phyloP scores from a whole-genome alignment of 2,888 invertebrate species.

The Phlogophora meticulosa region DNA sequence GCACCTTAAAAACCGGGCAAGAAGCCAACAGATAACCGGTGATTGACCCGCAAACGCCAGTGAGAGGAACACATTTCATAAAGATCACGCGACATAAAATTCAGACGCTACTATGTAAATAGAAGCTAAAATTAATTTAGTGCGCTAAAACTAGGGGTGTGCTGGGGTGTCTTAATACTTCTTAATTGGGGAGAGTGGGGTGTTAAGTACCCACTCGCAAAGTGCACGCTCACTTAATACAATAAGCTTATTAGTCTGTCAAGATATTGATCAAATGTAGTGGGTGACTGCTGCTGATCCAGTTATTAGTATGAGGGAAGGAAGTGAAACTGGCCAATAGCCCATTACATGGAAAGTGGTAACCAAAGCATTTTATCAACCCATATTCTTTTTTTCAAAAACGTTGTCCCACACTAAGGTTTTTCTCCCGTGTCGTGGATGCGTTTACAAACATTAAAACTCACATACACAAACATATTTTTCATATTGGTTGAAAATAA shows the following conservation, averaged over 20 bases:
- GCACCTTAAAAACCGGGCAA: neutral
- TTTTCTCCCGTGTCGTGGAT: too few relatives aligned
- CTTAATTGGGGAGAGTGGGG: conserved; percentile 42
- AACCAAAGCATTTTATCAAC: too few relatives aligned
- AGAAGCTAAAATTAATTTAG: conserved; percentile 50
- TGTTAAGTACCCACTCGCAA: conserved; percentile 35
- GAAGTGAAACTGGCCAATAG: neutral
- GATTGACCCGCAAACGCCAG: neutral
- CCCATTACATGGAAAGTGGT: neutral
- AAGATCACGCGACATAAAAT: conserved; percentile 23
- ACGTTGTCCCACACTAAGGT: too few relatives aligned
- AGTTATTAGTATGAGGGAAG: neutral
- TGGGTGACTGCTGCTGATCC: conserved; percentile 7
- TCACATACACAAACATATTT: too few relatives aligned
- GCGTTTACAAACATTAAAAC: too few relatives aligned
- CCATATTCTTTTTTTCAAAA: too few relatives aligned
- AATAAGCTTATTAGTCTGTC: conserved; percentile 35
- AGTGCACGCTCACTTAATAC: conserved; percentile 51
- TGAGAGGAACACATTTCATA: conserved; percentile 24
- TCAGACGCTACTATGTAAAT: conserved; percentile 36
- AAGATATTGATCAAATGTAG: conserved; percentile 36
- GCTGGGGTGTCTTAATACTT: conserved; percentile 35
- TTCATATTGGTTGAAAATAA: too few relatives aligned
- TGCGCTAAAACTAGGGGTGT: conserved; percentile 28
- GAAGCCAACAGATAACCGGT: neutral